phyloP scores from a whole-genome alignment of 1,140 invertebrate genomes.

The Papilio dardanus region DNA sequence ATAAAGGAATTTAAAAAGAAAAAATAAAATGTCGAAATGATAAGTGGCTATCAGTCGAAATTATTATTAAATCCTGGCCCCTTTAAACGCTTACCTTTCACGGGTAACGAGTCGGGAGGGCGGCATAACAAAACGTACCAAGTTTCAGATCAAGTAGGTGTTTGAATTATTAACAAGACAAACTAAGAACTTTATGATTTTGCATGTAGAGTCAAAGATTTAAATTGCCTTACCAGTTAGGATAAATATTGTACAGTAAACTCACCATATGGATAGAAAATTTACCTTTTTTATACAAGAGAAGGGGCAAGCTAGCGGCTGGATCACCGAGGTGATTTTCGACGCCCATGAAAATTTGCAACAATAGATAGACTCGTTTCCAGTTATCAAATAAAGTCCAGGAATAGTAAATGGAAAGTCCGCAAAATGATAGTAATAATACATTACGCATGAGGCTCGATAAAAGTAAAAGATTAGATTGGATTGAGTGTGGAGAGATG shows the following conservation, averaged over 20 bases:
- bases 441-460: slow-evolving; percentile 27
- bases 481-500: background rate
- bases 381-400: background rate
- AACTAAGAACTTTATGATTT: slow-evolving; percentile 13
- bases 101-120: slow-evolving; percentile 3
- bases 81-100: slow-evolving; percentile 1
- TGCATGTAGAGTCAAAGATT: background rate
- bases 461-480: slow-evolving; percentile 2
- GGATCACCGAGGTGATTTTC: no score
- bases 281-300: no score
- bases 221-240: no score
- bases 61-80: slow-evolving; percentile 16
- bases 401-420: background rate
- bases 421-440: slow-evolving; percentile 27
- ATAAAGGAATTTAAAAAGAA: background rate
- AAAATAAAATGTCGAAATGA: background rate
- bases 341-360: no score
- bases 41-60: slow-evolving; percentile 13
- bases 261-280: no score
- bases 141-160: slow-evolving; percentile 16
- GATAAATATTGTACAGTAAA: no score
- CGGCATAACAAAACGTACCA: background rate
- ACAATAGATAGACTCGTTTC: background rate
- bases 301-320: no score
- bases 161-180: slow-evolving; percentile 33